phyloP scores from a whole-genome alignment of 2,888 invertebrate species.

The Acanthopleura granulata region DNA sequence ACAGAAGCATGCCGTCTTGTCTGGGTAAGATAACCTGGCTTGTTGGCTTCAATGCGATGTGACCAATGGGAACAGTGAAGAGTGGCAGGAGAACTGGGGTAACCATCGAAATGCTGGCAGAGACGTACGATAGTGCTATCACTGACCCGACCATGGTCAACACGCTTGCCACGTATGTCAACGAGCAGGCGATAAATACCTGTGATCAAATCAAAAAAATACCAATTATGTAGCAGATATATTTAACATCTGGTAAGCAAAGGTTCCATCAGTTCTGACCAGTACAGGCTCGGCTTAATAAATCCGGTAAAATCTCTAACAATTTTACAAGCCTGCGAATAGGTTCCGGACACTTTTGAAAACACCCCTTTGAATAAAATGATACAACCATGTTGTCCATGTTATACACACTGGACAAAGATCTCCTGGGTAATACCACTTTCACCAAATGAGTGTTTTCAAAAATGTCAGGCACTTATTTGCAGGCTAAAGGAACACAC shows the following conservation, averaged over 20 bases:
- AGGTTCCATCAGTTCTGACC: too few species aligned
- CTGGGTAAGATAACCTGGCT: not conserved
- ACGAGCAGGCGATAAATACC: slow-evolving; percentile 75
- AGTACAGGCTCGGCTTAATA: too few species aligned
- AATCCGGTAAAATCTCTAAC: too few species aligned
- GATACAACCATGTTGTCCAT: too few species aligned
- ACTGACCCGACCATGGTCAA: slow-evolving; percentile 76
- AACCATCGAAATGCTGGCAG: slow-evolving; percentile 36
- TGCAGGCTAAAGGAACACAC: too few species aligned
- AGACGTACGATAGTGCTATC: slow-evolving; percentile 41
- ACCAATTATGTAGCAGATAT: not conserved
- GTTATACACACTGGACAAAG: too few species aligned
- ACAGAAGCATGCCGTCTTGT: not conserved
- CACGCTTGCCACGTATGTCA: slow-evolving; percentile 76
- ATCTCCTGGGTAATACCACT: too few species aligned
- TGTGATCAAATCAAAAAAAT: slow-evolving; percentile 35
- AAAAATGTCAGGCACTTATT: too few species aligned
- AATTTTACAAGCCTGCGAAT: too few species aligned
- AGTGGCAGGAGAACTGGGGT: slow-evolving; percentile 28
- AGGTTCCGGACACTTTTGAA: too few species aligned
- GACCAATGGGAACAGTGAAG: slow-evolving; percentile 13
- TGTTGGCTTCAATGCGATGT: slow-evolving; percentile 3
- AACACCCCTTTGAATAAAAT: too few species aligned
- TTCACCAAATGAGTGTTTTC: too few species aligned
- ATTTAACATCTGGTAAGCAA: not conserved